These are phyloP conservation scores for Centruroides vittatus DNA, from an alignment of 1,140 invertebrate species.

Conservation along the genomic window DNA sequence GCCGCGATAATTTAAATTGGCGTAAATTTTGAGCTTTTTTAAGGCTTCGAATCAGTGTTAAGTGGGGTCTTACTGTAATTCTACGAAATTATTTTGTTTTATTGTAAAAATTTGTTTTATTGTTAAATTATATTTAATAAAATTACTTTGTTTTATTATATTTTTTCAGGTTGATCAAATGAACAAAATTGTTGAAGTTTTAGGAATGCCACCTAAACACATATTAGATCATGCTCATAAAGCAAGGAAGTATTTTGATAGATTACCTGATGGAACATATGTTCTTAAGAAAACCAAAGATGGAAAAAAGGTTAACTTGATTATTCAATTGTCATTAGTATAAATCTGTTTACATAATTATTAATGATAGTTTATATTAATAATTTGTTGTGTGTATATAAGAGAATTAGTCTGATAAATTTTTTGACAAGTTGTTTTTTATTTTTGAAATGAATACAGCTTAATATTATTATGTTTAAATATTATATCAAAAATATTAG, in stretches of 20 bases:
- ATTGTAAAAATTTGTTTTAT: background rate
- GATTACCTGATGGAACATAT: slow-evolving; percentile 73
- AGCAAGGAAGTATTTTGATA: slow-evolving; percentile 95
- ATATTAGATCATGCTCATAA: slow-evolving; percentile 90
- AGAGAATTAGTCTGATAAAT: no score
- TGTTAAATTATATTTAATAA: background rate
- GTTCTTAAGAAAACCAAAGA: slow-evolving; percentile 87
- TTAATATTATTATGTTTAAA: no score
- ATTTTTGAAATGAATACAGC: no score
- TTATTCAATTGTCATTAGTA: background rate
- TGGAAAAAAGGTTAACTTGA: slow-evolving; percentile 48
- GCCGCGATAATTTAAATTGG: no score
- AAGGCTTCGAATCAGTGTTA: no score
- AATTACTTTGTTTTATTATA: no score
- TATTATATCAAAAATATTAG: no score
- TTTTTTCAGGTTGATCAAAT: slow-evolving; percentile 80
- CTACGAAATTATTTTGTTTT: background rate
- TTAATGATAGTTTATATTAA: no score
- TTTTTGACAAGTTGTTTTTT: no score
- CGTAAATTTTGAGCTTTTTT: no score
- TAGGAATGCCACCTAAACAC: slow-evolving; percentile 93
- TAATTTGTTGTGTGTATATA: no score
- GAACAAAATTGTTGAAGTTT: slow-evolving; percentile 99
- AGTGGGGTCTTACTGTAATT: no score
- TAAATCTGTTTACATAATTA: background rate